Percentiles rank a stretch among this genome's conserved stretches.
phyloP scores from a whole-genome alignment of 2,113 vertebrate genomes.

The Vidua macroura region DNA sequence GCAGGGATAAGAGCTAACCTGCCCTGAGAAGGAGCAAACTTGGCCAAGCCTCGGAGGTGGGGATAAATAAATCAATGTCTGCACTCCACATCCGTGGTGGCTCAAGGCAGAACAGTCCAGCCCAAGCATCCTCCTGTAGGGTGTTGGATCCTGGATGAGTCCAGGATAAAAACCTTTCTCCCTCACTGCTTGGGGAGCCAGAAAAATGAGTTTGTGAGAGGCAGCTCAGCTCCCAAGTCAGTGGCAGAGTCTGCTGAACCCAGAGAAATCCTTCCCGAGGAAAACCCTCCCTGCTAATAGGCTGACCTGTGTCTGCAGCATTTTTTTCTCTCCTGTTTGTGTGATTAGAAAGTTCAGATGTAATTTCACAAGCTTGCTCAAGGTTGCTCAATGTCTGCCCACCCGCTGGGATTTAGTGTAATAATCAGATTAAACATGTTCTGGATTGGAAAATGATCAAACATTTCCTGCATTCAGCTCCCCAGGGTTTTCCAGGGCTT shows the following conservation, averaged over 20 bases:
- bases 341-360: not conserved
- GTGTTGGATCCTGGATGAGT: not conserved
- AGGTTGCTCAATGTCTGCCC: not conserved
- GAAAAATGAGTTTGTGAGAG: not conserved
- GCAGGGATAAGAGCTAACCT: not conserved
- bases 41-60: not conserved
- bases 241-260: not conserved
- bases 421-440: not conserved
- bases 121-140: not conserved
- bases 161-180: not conserved
- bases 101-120: not conserved
- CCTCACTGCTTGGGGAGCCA: not conserved
- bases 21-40: not conserved
- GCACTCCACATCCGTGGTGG: accelerated
- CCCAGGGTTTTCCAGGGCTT: not conserved
- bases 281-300: not conserved
- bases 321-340: not conserved
- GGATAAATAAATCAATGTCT: not conserved
- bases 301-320: not conserved
- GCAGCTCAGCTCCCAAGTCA: too few species aligned
- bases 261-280: accelerated
- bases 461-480: not conserved
- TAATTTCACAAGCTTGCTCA: not conserved
- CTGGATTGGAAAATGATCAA: not conserved
- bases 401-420: not conserved